These are phyloP conservation scores for Cottus gobio DNA, from an alignment of 2,113 vertebrate genomes.

Conservation along the genomic window DNA sequence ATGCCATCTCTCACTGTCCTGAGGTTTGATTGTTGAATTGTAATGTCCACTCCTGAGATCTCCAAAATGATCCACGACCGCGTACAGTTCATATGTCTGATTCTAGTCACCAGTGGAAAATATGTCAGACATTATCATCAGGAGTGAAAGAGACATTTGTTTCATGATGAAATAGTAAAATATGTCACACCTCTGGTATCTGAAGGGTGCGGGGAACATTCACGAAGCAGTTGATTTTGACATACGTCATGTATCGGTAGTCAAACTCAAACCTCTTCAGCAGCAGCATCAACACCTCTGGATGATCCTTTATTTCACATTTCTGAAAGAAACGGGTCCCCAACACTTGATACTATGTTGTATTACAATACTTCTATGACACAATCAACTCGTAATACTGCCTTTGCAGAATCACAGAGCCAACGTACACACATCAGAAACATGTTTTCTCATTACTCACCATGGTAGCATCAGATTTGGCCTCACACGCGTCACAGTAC, in stretches of 20 bases:
- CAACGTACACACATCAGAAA: neutral
- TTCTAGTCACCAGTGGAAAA: slow-evolving; percentile 16
- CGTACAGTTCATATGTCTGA: slow-evolving; percentile 75
- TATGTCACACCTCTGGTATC: slow-evolving; percentile 26
- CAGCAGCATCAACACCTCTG: slow-evolving; percentile 75
- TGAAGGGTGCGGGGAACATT: slow-evolving; percentile 52
- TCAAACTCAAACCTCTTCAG: slow-evolving; percentile 78
- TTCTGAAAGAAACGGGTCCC: slow-evolving; percentile 23
- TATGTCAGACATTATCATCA: neutral
- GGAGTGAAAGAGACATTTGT: neutral
- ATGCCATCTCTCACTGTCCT: slow-evolving; percentile 61
- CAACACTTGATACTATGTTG: neutral
- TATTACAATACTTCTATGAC: neutral
- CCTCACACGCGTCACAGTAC: slow-evolving; percentile 70
- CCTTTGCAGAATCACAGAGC: neutral
- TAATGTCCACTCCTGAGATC: slow-evolving; percentile 70
- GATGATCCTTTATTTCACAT: slow-evolving; percentile 51
- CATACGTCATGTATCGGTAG: slow-evolving; percentile 49
- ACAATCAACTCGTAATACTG: neutral
- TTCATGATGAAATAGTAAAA: neutral
- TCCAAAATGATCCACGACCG: slow-evolving; percentile 71
- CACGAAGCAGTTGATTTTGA: slow-evolving; percentile 62
- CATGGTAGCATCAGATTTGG: slow-evolving; percentile 64
- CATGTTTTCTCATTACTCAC: slow-evolving; percentile 61
- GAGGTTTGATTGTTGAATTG: slow-evolving; percentile 58